phyloP scores from a whole-genome alignment of 2,888 invertebrate genomes.

The Clunio marinus region DNA sequence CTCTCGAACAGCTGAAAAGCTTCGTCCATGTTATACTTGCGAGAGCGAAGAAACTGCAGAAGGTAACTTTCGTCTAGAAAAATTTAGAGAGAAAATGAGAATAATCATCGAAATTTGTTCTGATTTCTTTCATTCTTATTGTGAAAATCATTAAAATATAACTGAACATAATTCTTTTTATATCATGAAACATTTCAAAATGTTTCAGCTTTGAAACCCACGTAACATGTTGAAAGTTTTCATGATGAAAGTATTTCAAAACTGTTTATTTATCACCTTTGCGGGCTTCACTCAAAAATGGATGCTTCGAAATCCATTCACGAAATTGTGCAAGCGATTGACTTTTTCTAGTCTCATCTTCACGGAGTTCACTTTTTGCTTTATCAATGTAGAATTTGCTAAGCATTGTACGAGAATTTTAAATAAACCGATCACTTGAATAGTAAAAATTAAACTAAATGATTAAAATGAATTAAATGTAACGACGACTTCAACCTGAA shows the following conservation, averaged over 20 bases:
- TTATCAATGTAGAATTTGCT: conserved; percentile 25
- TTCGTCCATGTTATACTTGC: conserved; percentile 80
- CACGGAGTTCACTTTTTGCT: conserved; percentile 71
- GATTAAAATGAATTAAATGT: too few species aligned
- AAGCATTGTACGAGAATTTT: background rate
- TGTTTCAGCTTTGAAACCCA: too few species aligned
- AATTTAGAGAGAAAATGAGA: background rate
- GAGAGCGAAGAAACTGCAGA: conserved; percentile 77
- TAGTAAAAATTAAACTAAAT: too few species aligned
- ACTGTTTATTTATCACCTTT: too few species aligned
- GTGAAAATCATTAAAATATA: background rate
- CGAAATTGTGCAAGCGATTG: conserved; percentile 73
- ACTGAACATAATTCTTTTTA: background rate
- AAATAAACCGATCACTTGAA: too few species aligned
- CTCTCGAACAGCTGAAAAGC: conserved; percentile 84
- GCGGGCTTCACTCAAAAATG: conserved; percentile 67
- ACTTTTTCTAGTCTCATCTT: conserved; percentile 69
- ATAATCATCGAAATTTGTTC: too few species aligned
- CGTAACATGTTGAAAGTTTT: too few species aligned
- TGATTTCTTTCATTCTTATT: too few species aligned
- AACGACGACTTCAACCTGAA: too few species aligned
- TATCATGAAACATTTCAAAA: too few species aligned
- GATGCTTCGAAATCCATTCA: conserved; percentile 79
- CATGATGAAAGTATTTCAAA: too few species aligned
- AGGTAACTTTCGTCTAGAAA: conserved; percentile 65